Evolutionary conservation across 2,888 invertebrate species (phyloP).

Genomic region (Chrysolina oricalcia): DNA sequence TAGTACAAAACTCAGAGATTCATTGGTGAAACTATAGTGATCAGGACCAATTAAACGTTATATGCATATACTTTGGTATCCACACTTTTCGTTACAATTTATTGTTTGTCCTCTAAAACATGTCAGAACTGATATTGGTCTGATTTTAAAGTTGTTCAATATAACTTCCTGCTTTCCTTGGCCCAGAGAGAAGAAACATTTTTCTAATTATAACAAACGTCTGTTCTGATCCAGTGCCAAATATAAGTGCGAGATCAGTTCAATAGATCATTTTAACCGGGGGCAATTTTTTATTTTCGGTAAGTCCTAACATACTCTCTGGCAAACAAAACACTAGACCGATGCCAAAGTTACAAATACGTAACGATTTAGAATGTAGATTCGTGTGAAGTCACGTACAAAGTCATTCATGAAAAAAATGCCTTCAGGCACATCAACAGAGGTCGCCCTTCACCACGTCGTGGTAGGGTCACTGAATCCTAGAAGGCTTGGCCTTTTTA

Average conservation of each 20-base stretch:
- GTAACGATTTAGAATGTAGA: neutral
- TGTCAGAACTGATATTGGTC: neutral
- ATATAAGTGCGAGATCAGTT: neutral
- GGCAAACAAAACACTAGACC: neutral
- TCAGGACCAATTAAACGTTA: too few species aligned
- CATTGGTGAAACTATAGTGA: too few species aligned
- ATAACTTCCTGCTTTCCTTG: conserved; percentile 27
- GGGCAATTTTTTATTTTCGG: conserved; percentile 4
- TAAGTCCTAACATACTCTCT: neutral
- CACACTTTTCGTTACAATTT: too few species aligned
- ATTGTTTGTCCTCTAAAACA: too few species aligned
- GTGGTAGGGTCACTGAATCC: too few species aligned
- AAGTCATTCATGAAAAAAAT: neutral
- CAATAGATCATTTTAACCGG: neutral
- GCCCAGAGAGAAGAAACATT: neutral
- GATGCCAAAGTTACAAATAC: neutral
- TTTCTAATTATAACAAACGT: conserved; percentile 14
- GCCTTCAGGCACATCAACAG: neutral
- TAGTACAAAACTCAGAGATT: too few species aligned
- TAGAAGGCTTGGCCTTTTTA: too few species aligned
- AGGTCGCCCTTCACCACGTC: too few species aligned
- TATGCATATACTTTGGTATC: too few species aligned
- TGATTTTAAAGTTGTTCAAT: neutral
- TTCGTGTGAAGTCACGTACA: neutral
- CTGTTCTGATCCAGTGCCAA: conserved; percentile 12